Evolutionary conservation across 2,113 vertebrate species (phyloP).

Genomic region (Emydocephalus ijimae): DNA sequence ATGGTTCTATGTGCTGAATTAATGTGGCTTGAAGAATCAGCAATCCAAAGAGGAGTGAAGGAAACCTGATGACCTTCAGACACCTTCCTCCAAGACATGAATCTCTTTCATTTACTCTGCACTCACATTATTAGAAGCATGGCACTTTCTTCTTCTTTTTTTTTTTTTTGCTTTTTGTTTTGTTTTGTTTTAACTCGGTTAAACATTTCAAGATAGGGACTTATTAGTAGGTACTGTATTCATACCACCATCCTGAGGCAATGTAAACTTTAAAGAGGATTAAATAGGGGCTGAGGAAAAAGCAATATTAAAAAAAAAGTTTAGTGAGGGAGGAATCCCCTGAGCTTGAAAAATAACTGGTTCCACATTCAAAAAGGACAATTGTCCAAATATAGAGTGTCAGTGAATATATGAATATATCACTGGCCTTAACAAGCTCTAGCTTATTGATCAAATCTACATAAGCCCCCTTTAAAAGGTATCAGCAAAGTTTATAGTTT

Average conservation of each 20-base stretch:
- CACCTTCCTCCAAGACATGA: neutral
- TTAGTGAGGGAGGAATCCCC: neutral
- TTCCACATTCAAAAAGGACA: neutral
- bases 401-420: neutral
- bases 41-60: neutral
- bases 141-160: neutral
- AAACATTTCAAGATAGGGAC: neutral
- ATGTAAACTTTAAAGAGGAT: constrained; percentile 9
- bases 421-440: neutral
- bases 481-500: neutral
- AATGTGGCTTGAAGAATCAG: neutral
- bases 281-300: neutral
- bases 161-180: neutral
- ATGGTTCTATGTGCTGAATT: neutral
- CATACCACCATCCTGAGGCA: neutral
- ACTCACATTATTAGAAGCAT: neutral
- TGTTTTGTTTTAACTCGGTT: neutral
- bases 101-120: neutral
- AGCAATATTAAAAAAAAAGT: constrained; percentile 13
- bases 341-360: neutral
- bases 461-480: neutral
- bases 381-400: neutral
- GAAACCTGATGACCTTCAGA: neutral
- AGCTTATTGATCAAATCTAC: neutral
- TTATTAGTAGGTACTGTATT: constrained; percentile 8